Evolutionary conservation across 2,888 invertebrate genomes (phyloP).

Genomic region (Alloscopus bannaensis): DNA sequence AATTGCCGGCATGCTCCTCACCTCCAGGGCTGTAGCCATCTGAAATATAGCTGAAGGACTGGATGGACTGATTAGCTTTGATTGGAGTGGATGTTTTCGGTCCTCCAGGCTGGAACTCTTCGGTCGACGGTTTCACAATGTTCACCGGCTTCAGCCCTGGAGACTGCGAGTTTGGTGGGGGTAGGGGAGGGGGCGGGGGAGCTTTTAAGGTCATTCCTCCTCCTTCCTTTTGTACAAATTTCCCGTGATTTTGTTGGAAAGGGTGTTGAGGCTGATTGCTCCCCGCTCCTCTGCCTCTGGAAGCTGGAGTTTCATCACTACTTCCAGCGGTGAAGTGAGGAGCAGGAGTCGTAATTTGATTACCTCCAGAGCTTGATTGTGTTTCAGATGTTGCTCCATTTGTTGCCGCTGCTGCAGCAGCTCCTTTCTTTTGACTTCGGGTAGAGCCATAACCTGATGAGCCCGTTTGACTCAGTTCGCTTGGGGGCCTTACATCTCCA

Average conservation of each 20-base stretch:
- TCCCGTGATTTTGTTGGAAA: constrained; percentile 46
- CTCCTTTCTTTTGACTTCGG: constrained; percentile 75
- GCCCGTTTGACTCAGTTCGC: constrained; percentile 76
- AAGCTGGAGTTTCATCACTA: constrained; percentile 13
- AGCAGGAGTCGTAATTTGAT: constrained; percentile 54
- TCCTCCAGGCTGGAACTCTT: constrained; percentile 58
- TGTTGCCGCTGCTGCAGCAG: constrained; percentile 35
- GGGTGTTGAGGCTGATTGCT: constrained; percentile 31
- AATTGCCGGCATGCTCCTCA: constrained; percentile 40
- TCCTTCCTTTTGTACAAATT: constrained; percentile 43
- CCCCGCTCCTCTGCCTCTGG: constrained; percentile 30
- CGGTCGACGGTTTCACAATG: constrained; percentile 71
- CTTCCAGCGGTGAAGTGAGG: constrained; percentile 12
- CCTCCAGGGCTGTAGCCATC: constrained; percentile 48
- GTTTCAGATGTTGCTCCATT: constrained; percentile 48
- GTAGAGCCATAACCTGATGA: constrained; percentile 78
- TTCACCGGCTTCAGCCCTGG: constrained; percentile 69
- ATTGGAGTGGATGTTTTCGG: constrained; percentile 73
- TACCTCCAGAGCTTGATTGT: constrained; percentile 59
- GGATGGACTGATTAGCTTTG: constrained; percentile 62
- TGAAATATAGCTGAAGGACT: constrained; percentile 63
- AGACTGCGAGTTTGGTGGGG: constrained; percentile 34
- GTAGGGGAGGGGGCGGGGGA: constrained; percentile 31
- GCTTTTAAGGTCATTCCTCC: constrained; percentile 47
- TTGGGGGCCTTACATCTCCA: constrained; percentile 75